Conservation (phyloP, 2,113 vertebrate genomes). For the Oxygymnocypris stewartii region DNA sequence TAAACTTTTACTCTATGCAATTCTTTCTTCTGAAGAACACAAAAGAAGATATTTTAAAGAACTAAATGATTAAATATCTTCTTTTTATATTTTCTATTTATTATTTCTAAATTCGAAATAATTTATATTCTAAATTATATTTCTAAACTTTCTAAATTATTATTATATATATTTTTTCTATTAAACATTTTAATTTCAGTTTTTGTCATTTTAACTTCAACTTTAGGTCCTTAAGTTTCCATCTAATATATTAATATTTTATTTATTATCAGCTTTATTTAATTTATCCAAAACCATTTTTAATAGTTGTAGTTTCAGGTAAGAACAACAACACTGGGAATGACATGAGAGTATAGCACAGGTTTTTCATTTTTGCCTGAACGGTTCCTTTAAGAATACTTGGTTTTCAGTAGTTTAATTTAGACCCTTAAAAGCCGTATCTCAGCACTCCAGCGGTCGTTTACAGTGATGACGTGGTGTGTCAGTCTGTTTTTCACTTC, state of each 20-base stretch:
- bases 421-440: not conserved
- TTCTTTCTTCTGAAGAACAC: not conserved
- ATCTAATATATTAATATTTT: not conserved
- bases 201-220: not conserved
- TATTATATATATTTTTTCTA: too few relatives aligned
- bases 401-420: not conserved
- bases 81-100: not conserved
- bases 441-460: not conserved
- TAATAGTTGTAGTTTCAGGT: not conserved
- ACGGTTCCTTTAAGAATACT: not conserved
- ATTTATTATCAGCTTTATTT: not conserved
- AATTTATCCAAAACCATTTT: not conserved
- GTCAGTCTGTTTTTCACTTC: constrained; percentile 66
- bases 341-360: not conserved
- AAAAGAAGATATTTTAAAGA: not conserved
- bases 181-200: not conserved
- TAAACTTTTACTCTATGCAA: not conserved
- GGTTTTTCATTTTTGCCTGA: not conserved
- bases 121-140: too few relatives aligned
- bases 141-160: too few relatives aligned
- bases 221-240: not conserved
- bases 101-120: too few relatives aligned
- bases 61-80: not conserved
- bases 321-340: not conserved
- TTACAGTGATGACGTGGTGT: constrained; percentile 32